Conservation (phyloP, 2,888 invertebrate genomes). For the Bombyx huttoni region DNA sequence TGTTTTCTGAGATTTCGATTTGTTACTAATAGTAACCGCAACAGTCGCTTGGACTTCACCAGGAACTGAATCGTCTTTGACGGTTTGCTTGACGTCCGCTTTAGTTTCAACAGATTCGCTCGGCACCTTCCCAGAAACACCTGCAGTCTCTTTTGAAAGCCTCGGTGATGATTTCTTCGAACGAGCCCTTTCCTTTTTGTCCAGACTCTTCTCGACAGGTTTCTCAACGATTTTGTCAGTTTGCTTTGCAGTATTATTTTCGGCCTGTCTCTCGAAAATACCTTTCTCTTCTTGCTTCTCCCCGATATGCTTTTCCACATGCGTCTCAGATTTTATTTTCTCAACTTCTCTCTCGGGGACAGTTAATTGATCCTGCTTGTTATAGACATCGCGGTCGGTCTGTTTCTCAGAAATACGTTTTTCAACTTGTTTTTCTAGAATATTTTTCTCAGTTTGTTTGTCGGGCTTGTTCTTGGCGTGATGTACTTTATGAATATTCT, state of each 20-base stretch:
- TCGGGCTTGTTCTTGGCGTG: not conserved
- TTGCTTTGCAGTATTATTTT: not conserved
- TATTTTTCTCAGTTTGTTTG: not conserved
- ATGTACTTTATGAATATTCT: not conserved
- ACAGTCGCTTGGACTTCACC: not conserved
- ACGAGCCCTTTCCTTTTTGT: not conserved
- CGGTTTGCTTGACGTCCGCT: not conserved
- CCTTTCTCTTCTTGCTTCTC: not conserved
- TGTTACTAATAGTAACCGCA: not conserved
- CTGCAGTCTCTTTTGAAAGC: not conserved
- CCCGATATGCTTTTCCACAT: not conserved
- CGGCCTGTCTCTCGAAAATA: too few relatives aligned
- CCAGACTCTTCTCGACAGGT: not conserved
- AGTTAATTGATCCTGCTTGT: not conserved
- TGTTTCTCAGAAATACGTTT: not conserved
- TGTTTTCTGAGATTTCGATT: slow-evolving; percentile 1
- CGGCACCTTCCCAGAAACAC: not conserved
- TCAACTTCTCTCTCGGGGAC: not conserved
- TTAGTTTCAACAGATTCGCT: not conserved
- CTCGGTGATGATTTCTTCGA: not conserved
- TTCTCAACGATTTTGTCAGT: too few relatives aligned
- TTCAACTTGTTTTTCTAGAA: not conserved
- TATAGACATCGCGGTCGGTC: not conserved
- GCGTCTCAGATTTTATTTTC: not conserved
- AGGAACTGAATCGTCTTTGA: not conserved